Conservation (phyloP, 2,888 invertebrate genomes). For the Argyresthia albistria region DNA sequence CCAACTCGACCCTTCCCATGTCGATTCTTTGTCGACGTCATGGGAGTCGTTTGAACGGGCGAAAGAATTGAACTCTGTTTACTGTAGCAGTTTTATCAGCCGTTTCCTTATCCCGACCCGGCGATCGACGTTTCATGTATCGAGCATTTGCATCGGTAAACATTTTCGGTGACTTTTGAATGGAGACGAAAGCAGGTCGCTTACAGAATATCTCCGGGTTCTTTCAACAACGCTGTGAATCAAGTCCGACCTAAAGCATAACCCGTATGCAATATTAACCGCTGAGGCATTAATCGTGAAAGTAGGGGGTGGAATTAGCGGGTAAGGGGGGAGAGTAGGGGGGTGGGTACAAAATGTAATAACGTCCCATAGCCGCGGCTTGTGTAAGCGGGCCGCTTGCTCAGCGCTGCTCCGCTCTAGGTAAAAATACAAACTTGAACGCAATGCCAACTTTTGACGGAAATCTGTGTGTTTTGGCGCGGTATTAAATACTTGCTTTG, state of each 20-base stretch:
- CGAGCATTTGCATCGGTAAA: too few species aligned
- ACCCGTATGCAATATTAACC: constrained; percentile 11
- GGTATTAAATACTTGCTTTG: not conserved
- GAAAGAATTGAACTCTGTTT: too few species aligned
- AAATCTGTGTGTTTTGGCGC: not conserved
- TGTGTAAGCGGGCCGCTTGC: constrained; percentile 3
- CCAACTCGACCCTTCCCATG: not conserved
- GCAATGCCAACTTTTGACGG: not conserved
- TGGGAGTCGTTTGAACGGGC: not conserved
- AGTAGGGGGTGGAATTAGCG: constrained; percentile 2
- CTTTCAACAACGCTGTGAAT: not conserved
- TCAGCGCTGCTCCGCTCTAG: not conserved
- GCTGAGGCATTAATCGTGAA: constrained; percentile 9
- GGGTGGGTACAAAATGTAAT: constrained; percentile 8
- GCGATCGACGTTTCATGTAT: too few species aligned
- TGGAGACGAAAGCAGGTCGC: too few species aligned
- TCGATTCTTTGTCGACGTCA: not conserved
- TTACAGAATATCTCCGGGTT: not conserved
- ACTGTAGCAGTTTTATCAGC: too few species aligned
- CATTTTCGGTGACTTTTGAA: too few species aligned
- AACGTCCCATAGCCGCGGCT: constrained; percentile 3
- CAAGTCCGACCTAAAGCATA: constrained; percentile 8
- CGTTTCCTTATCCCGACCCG: too few species aligned
- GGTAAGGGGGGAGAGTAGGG: constrained; percentile 9
- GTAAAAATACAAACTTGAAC: constrained; percentile 3